Base-by-base conservation (phyloP, 2,113 vertebrate genomes). In the Mobula birostris region DNA sequence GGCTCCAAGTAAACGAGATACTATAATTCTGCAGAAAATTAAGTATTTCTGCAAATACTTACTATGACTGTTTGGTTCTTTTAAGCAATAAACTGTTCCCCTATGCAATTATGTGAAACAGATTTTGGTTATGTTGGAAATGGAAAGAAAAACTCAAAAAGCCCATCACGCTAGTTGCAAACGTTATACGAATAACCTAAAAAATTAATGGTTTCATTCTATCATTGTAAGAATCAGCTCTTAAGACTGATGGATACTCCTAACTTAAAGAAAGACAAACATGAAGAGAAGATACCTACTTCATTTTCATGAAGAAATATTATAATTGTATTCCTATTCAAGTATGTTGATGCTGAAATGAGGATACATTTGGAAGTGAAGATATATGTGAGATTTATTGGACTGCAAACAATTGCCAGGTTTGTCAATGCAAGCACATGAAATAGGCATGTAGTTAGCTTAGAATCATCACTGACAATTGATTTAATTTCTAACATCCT, bases 1-100 rank as follows among this genome's bases (percentile, higher is more conserved):
- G 40, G 40, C 68, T 56, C 36, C 24, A 93, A 93, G 61, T 74
- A 76, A 93, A 93, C 29, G 68, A 93, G 21, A 76, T 87, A 87
- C 83, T 87, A 87, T 61, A 56, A 87, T 27, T 93, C 91, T 72
- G 91, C 40, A 4, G 72, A 32, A 27, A 93, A 56, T 74, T 74
- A 29, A 32, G 32, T 48, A 19, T 93, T 93, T 93, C 32, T 74
- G 21, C 36, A 29, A 74, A n/a, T 48, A 66, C 85, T 66, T 90
- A 14, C 21, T 92, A 68, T 48, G 36, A 27, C 32, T 48, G 21
- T 74, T 93, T 56, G 7, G 36, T 93, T 93, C 40, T 32, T 74
- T 56, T 56, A 93, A 74, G 27, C 19, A 76, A 36, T 24, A 36
- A 5, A 48, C 36, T 74, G 91, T 74, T 74, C 48, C 36, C 21